Conservation (phyloP, 2,113 vertebrate species). For the Pelodiscus sinensis region DNA sequence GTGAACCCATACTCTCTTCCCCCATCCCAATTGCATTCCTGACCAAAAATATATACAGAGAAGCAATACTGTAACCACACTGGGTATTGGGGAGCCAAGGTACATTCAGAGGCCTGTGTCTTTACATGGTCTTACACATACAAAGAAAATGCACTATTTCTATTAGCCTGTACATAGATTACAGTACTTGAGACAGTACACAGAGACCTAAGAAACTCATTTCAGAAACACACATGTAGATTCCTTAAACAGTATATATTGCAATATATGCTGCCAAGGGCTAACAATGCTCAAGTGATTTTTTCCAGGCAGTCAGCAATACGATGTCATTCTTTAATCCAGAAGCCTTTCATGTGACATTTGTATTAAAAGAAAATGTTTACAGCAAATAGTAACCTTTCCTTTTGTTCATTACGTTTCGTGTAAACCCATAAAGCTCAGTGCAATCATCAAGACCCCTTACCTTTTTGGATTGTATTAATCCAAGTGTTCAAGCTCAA, state of each 20-base stretch:
- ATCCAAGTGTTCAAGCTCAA: constrained; percentile 72
- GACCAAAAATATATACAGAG: background rate
- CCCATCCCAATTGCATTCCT: background rate
- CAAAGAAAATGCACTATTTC: constrained; percentile 51
- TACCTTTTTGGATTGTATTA: constrained; percentile 69
- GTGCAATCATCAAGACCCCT: constrained; percentile 44
- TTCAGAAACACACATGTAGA: constrained; percentile 48
- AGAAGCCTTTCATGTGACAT: constrained; percentile 75
- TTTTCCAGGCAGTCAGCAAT: constrained; percentile 74
- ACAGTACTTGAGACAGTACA: constrained; percentile 11
- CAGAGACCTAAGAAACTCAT: constrained; percentile 57
- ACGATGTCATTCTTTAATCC: constrained; percentile 58
- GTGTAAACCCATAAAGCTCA: constrained; percentile 43
- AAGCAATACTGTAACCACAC: background rate
- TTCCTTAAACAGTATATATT: constrained; percentile 65
- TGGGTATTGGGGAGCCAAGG: background rate
- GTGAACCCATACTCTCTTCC: background rate
- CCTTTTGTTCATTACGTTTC: constrained; percentile 57
- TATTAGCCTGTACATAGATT: constrained; percentile 13
- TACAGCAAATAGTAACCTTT: constrained; percentile 73
- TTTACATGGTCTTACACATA: constrained; percentile 54
- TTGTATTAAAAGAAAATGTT: constrained; percentile 77
- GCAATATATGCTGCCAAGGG: constrained; percentile 61
- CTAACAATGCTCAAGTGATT: constrained; percentile 66
- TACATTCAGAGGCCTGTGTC: constrained; percentile 25